Evolutionary conservation across 2,797 vertebrate species (phyloP), one percentile per base, ranked within the genome.

Genomic region (Pipistrellus pygmaeus): DNA sequence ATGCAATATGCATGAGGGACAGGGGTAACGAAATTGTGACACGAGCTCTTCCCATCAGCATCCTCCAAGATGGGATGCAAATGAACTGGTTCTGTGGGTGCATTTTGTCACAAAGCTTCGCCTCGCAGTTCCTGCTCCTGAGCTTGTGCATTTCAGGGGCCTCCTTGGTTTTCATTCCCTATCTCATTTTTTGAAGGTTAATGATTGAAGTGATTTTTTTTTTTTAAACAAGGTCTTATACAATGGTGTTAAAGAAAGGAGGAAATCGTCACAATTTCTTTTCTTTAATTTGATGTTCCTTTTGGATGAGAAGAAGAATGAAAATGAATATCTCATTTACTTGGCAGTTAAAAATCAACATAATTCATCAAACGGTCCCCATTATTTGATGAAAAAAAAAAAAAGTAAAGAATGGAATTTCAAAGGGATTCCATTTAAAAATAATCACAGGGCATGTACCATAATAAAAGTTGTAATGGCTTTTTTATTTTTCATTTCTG

Each of bases 211-310:
- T 81, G 85, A 71, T 46, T 64, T 78, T 53, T 90, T 27, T 44
- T 44, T 44, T 44, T 44, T 41, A 4, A 4, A 30, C 18, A 41
- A 92, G 72, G 51, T 55, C 68, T 73, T 38, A 64, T 17, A 55
- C 17, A 91, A 69, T 82, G 73, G 87, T 44, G 57, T 81, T 32
- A 75, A 81, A 76, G 57, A 57, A 84, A 81, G 57, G 44, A 96
- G 82, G 32, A 53, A 66, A 76, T 55, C 14, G 78, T 88, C 62
- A 81, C 57, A 93, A 38, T 60, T 30, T 91, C 86, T 90, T 96
- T 87, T 81, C 93, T 93, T 88, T 77, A 92, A 93, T 89, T 81
- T 87, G 88, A 82, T 87, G 44, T 92, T 91, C 44, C 69, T 93
- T 90, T 93, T 60, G 25, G 77, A 75, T 44, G 21, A 73, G 57